Conservation (phyloP, 2,113 vertebrate genomes). For the Catharus fuscescens region DNA sequence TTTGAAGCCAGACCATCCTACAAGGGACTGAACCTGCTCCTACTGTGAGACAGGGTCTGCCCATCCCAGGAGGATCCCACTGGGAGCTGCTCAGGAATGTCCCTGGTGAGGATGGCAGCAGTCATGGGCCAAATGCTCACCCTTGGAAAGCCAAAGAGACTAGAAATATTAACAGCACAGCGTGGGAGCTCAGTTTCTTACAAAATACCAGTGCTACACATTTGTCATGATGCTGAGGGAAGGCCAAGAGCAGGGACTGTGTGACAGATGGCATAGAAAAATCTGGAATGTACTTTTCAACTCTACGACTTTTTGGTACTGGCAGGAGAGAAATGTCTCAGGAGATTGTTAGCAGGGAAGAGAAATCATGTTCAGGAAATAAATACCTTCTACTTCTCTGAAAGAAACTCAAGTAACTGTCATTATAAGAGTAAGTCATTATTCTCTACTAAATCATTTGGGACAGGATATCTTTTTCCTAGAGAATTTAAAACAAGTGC, state of each 20-base stretch:
- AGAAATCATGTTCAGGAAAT: not conserved
- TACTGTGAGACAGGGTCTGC: not conserved
- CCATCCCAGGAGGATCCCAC: rapidly evolving
- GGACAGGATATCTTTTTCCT: not conserved
- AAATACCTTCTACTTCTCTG: not conserved
- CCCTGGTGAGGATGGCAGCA: not conserved
- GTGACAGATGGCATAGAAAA: not conserved
- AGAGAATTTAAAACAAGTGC: not conserved
- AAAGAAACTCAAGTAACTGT: not conserved
- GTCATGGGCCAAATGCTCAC: not conserved
- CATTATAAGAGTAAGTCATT: not conserved
- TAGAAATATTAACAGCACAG: not conserved
- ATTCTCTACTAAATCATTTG: not conserved
- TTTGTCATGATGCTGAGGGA: not conserved
- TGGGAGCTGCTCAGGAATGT: not conserved
- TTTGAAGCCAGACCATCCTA: not conserved
- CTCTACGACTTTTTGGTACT: not conserved
- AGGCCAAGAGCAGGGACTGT: not conserved
- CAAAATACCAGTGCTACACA: not conserved
- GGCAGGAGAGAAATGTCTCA: not conserved
- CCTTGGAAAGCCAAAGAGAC: not conserved
- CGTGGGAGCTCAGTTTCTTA: not conserved
- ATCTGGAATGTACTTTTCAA: not conserved
- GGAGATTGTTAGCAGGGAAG: not conserved
- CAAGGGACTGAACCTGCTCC: not conserved